These are phyloP conservation scores for Fregetta grallaria DNA, from an alignment of 2,113 vertebrate genomes.

Conservation along the genomic window DNA sequence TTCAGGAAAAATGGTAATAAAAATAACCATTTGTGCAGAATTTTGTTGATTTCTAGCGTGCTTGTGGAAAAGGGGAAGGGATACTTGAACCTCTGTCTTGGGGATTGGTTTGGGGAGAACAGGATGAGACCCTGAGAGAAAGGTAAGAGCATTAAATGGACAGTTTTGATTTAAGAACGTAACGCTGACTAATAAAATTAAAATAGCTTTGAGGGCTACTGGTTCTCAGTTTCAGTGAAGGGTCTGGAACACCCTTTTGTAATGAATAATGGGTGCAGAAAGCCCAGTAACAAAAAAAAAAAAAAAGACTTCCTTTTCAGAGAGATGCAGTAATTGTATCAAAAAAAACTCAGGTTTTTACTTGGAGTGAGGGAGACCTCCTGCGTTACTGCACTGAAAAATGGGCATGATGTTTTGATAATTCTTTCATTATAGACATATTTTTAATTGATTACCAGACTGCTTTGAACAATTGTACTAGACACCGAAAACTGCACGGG, in stretches of 20 bases:
- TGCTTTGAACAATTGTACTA: neutral
- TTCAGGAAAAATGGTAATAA: neutral
- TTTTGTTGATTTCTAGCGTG: neutral
- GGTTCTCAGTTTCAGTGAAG: neutral
- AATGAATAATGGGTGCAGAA: neutral
- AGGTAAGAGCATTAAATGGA: neutral
- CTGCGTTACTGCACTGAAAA: neutral
- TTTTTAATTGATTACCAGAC: neutral
- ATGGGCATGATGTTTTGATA: rapidly evolving
- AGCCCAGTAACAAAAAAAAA: neutral
- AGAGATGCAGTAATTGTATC: neutral
- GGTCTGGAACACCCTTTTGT: neutral
- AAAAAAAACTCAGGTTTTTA: neutral
- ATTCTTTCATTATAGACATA: neutral
- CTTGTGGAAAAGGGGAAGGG: neutral
- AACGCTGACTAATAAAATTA: rapidly evolving
- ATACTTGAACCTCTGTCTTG: neutral
- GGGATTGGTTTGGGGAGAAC: neutral
- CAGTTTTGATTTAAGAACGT: neutral
- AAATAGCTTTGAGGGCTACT: neutral
- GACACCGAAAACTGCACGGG: neutral
- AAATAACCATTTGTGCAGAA: neutral
- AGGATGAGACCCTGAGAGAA: neutral
- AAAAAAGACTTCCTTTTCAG: neutral
- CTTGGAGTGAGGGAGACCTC: neutral